A percentile compares a stretch with the other conserved stretches of the same genome.
phyloP scores from a whole-genome alignment of 2,113 vertebrate species.

The Martes martes region DNA sequence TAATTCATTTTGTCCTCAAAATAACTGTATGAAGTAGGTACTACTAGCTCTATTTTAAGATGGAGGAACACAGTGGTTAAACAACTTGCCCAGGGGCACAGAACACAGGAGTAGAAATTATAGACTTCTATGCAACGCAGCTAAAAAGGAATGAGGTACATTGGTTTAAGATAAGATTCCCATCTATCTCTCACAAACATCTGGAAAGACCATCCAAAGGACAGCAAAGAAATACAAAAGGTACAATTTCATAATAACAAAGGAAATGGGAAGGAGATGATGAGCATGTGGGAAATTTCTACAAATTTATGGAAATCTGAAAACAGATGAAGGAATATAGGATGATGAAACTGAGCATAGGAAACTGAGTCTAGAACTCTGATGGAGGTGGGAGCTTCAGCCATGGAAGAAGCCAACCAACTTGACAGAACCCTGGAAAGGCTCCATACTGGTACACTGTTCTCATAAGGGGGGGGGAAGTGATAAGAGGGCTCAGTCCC shows the following conservation, averaged over 20 bases:
- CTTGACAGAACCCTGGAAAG: not conserved
- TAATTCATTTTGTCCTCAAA: not conserved
- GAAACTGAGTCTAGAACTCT: not conserved
- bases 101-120: not conserved
- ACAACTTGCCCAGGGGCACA: not conserved
- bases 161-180: not conserved
- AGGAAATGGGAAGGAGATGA: not conserved
- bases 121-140: not conserved
- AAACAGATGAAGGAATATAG: not conserved
- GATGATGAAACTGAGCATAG: not conserved
- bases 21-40: not conserved
- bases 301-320: not conserved
- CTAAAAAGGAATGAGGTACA: not conserved
- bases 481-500: not conserved
- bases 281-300: not conserved
- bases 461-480: not conserved
- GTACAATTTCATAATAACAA: not conserved
- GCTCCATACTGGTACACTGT: not conserved
- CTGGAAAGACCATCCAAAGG: not conserved
- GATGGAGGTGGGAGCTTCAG: not conserved
- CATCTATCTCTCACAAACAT: not conserved
- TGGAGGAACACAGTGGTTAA: not conserved
- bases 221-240: not conserved
- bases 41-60: not conserved
- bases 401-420: not conserved